phyloP scores from a whole-genome alignment of 2,888 invertebrate species.

The Eretmocerus hayati region DNA sequence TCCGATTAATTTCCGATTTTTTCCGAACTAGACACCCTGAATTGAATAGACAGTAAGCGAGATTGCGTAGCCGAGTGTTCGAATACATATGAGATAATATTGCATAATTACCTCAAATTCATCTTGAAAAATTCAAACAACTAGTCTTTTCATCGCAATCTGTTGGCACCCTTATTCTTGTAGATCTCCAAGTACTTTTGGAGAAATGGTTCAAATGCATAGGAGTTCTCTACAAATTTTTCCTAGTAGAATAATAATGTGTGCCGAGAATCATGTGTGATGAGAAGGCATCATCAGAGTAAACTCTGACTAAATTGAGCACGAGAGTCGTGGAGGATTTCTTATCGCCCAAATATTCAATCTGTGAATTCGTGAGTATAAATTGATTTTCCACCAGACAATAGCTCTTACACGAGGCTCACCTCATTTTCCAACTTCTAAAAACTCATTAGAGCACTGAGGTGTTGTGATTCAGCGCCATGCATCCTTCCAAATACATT shows the following conservation, averaged over 20 bases:
- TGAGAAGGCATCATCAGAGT: slow-evolving; percentile 91
- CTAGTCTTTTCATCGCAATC: slow-evolving; percentile 69
- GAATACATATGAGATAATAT: not conserved
- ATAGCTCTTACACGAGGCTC: too few species aligned
- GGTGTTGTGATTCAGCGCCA: slow-evolving; percentile 64
- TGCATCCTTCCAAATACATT: slow-evolving; percentile 72
- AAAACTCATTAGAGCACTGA: slow-evolving; percentile 70
- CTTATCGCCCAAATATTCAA: slow-evolving; percentile 53
- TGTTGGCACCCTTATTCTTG: slow-evolving; percentile 75
- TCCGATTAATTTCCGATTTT: too few species aligned
- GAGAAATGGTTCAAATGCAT: slow-evolving; percentile 76
- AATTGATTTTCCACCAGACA: not conserved
- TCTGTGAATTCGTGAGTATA: slow-evolving; percentile 37
- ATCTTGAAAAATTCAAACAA: slow-evolving; percentile 65
- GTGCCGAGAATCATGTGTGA: slow-evolving; percentile 85
- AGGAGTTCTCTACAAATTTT: slow-evolving; percentile 69
- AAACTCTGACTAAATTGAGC: slow-evolving; percentile 68
- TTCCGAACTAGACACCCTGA: too few species aligned
- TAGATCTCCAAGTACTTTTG: slow-evolving; percentile 72
- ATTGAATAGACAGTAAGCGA: too few species aligned
- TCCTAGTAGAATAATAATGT: slow-evolving; percentile 84
- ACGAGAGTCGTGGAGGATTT: slow-evolving; percentile 74
- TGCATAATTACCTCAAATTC: slow-evolving; percentile 35
- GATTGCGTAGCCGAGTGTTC: too few species aligned
- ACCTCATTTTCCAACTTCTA: slow-evolving; percentile 71